Evolutionary conservation across 1,140 invertebrate species (phyloP).

Genomic region (Pseudobourletiella spinata): DNA sequence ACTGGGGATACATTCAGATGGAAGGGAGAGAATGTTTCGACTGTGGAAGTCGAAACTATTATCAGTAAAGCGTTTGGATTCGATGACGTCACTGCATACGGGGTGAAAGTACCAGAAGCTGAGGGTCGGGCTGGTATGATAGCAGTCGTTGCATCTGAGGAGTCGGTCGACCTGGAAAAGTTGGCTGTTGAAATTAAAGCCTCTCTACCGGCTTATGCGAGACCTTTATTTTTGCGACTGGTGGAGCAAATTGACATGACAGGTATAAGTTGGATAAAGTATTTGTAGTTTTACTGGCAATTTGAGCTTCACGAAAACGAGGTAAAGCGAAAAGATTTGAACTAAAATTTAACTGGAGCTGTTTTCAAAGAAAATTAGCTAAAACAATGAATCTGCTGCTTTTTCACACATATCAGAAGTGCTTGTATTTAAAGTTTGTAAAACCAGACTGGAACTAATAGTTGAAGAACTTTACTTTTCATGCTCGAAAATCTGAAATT

Average conservation of each 20-base stretch:
- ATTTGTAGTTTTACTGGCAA: no score
- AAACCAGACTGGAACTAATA: background rate
- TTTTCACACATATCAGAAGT: no score
- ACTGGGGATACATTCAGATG: constrained; percentile 92
- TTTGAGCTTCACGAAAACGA: no score
- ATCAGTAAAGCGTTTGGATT: constrained; percentile 76
- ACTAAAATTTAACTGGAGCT: no score
- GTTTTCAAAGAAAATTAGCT: no score
- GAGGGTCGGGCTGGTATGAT: constrained; percentile 69
- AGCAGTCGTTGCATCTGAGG: constrained; percentile 70
- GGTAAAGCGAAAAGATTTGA: no score
- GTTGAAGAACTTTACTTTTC: no score
- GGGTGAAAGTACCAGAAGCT: constrained; percentile 51
- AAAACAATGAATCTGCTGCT: no score
- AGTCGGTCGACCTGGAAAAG: constrained; percentile 56
- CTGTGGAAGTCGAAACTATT: constrained; percentile 89
- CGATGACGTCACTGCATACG: constrained; percentile 81
- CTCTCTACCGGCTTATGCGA: constrained; percentile 70
- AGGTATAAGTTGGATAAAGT: constrained; percentile 2
- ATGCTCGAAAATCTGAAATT: no score
- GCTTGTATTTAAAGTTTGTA: background rate
- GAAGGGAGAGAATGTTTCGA: constrained; percentile 65
- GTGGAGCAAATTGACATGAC: constrained; percentile 31
- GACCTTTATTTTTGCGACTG: constrained; percentile 73
- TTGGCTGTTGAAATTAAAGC: constrained; percentile 55